Evolutionary conservation across 2,113 vertebrate genomes (phyloP), one percentile per base, ranked within the genome.

Genomic region (Callipepla californica): DNA sequence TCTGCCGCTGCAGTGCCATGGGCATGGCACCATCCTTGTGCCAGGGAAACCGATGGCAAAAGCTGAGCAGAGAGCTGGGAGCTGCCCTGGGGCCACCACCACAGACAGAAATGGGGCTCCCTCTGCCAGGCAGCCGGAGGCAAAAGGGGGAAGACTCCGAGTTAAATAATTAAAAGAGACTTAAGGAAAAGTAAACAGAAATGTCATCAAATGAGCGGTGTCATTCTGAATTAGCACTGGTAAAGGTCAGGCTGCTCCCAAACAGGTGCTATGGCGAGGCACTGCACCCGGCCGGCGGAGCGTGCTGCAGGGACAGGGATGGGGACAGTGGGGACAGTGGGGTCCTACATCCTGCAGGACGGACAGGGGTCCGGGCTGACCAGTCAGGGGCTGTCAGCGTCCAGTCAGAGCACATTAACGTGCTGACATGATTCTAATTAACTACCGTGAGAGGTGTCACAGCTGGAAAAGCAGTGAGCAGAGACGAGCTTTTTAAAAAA

Each of bases 351-450:
- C 81, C 66, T 25, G 3, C 4, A 28, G 80, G 66, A 89, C 67
- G 45, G 3, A 28, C 7, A 2, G 44, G 69, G 63, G 76, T 65
- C 62, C 15, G 1, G 61, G 81, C 69, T 12, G 55, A 88, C 89
- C 61, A 26, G 96, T 69, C 92, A 62, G 89, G 91, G 96, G 93
- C 90, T 98, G 97, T 98, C 97, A 97, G 90, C 96, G 97, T 97
- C 98, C 97, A 98, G 98, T 98, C 98, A 98, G 97, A 98, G 97
- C 96, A 69, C 98, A 98, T 98, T 98, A 98, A 97, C 97, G 98
- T 63, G 96, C 97, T 98, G 98, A 98, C 98, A 98, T 94, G 97
- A 98, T 98, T 98, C 98, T 99, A 98, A 98, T 98, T 98, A 98
- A 98, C 96, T 98, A 97, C 97, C 78, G 85, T 97, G 97, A 98